These are phyloP conservation scores for Neodiprion virginianus DNA, from an alignment of 1,140 invertebrate genomes.

Conservation along the genomic window DNA sequence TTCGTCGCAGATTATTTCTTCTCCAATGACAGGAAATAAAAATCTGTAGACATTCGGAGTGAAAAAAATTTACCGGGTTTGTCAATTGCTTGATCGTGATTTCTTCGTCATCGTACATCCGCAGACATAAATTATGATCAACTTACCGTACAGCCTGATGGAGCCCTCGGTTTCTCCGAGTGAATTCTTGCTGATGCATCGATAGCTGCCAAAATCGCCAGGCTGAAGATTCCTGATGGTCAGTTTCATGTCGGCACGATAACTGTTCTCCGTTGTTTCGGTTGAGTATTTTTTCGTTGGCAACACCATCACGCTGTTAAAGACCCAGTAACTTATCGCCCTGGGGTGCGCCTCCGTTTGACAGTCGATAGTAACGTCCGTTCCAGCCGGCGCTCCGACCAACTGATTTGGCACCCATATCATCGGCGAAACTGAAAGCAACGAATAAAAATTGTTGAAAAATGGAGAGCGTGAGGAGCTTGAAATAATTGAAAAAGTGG, in stretches of 20 bases:
- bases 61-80: too few relatives aligned
- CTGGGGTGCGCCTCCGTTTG: slow-evolving; percentile 92
- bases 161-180: slow-evolving; percentile 93
- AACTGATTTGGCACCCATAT: slow-evolving; percentile 92
- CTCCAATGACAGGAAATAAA: too few relatives aligned
- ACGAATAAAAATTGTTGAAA: slow-evolving; percentile 18
- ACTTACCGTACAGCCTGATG: slow-evolving; percentile 90
- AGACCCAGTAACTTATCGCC: slow-evolving; percentile 92
- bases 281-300: slow-evolving; percentile 84
- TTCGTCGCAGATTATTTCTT: too few relatives aligned
- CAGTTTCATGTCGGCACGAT: slow-evolving; percentile 85
- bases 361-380: slow-evolving; percentile 91
- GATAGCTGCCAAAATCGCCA: slow-evolving; percentile 84
- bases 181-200: slow-evolving; percentile 91
- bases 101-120: too few relatives aligned
- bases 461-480: slow-evolving; percentile 7
- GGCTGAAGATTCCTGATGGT: slow-evolving; percentile 80
- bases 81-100: too few relatives aligned
- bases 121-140: neutral
- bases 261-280: slow-evolving; percentile 80
- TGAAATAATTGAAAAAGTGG: neutral
- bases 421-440: slow-evolving; percentile 83
- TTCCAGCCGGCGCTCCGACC: slow-evolving; percentile 85
- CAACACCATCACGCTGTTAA: slow-evolving; percentile 83
- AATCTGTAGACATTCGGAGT: too few relatives aligned